phyloP scores from a whole-genome alignment of 2,888 invertebrate genomes.

The Alsophila aescularia region DNA sequence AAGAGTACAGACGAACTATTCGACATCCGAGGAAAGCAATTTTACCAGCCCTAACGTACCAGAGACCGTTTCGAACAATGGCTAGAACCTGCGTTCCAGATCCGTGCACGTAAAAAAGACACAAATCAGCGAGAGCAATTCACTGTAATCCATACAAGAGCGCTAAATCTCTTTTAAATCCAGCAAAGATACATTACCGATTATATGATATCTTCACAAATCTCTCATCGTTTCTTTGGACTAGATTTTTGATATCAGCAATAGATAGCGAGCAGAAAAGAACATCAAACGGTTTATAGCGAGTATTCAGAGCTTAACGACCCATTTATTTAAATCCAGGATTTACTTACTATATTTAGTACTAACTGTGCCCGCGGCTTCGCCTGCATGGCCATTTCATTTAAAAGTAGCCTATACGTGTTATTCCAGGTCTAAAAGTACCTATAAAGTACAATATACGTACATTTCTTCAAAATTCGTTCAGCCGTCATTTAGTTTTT shows the following conservation, averaged over 20 bases:
- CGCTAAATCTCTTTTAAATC: conserved; percentile 58
- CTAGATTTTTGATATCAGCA: conserved; percentile 5
- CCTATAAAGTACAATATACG: no score
- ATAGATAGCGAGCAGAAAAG: conserved; percentile 8
- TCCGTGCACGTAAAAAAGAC: conserved; percentile 48
- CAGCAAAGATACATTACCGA: conserved; percentile 57
- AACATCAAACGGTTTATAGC: conserved; percentile 12
- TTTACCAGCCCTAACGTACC: conserved; percentile 30
- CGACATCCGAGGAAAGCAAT: conserved; percentile 31
- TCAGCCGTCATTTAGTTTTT: no score
- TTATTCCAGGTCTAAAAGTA: no score
- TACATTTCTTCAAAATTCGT: no score
- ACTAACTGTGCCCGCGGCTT: no score
- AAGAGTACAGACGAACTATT: conserved; percentile 22
- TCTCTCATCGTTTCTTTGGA: conserved; percentile 9
- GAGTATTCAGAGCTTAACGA: conserved; percentile 9
- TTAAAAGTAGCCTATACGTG: no score
- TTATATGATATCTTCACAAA: conserved; percentile 51
- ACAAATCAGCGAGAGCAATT: conserved; percentile 64
- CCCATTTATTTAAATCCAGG: conserved; percentile 10
- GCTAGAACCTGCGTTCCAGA: conserved; percentile 26
- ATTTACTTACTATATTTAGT: conserved; percentile 1
- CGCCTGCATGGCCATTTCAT: no score
- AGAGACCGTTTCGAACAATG: conserved; percentile 24
- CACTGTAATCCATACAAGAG: conserved; percentile 65